Evolutionary conservation across 2,888 invertebrate genomes (phyloP).

Genomic region (Ochropleura plecta): DNA sequence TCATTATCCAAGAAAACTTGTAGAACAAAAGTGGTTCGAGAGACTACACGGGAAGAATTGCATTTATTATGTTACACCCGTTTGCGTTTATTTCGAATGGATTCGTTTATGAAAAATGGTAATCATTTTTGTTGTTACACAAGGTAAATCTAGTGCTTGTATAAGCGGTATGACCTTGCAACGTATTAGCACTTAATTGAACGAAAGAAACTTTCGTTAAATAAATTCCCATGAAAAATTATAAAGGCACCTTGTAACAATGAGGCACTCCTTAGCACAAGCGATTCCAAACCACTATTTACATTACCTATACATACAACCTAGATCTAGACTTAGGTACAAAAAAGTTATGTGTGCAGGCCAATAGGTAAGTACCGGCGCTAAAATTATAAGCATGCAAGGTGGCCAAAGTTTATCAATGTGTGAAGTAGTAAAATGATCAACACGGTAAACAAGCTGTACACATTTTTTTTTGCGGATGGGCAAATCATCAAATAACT

Average conservation of each 20-base stretch:
- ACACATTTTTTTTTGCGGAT: too few species aligned
- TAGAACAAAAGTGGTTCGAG: too few species aligned
- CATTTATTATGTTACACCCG: too few species aligned
- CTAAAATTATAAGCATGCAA: too few species aligned
- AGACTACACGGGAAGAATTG: too few species aligned
- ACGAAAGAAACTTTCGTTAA: background rate
- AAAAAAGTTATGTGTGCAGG: background rate
- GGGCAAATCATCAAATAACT: too few species aligned
- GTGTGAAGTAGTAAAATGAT: too few species aligned
- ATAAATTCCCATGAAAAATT: background rate
- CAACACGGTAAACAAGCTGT: background rate
- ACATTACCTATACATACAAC: background rate
- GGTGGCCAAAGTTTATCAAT: too few species aligned
- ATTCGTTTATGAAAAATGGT: too few species aligned
- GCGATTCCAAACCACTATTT: conserved; percentile 3
- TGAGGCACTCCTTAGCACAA: conserved; percentile 32
- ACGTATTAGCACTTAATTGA: background rate
- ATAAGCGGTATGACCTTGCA: background rate
- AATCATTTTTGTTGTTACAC: too few species aligned
- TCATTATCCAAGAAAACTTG: too few species aligned
- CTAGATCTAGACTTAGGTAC: background rate
- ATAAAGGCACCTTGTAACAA: conserved; percentile 27
- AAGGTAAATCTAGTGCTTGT: background rate
- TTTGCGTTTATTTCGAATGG: too few species aligned
- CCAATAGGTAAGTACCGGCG: background rate